phyloP scores from a whole-genome alignment of 2,797 vertebrate genomes.

The Leucoraja ocellata region DNA sequence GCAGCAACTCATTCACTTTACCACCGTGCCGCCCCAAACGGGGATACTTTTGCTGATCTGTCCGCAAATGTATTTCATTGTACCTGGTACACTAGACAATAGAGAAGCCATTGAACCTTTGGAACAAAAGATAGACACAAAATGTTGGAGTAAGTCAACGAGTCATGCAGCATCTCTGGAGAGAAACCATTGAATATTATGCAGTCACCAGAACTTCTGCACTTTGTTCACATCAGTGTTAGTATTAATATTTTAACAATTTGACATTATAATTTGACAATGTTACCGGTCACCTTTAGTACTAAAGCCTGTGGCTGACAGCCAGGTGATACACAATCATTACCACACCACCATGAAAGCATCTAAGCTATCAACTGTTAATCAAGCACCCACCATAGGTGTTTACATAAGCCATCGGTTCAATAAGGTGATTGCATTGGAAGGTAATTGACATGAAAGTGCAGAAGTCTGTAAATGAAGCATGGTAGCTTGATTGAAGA shows the following conservation, averaged over 20 bases:
- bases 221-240: background rate
- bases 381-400: background rate
- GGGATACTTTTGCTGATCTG: no score
- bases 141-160: no score
- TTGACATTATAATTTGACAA: background rate
- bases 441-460: background rate
- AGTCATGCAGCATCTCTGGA: no score
- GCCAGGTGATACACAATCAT: background rate
- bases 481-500: constrained; percentile 14
- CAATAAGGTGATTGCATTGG: background rate
- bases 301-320: background rate
- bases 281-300: background rate
- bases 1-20: no score
- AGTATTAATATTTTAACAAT: background rate
- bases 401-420: background rate
- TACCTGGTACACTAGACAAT: no score
- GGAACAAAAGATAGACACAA: no score
- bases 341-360: background rate
- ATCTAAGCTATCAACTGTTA: background rate
- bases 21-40: no score
- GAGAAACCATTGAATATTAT: background rate
- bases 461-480: background rate
- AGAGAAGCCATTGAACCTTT: no score
- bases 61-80: no score
- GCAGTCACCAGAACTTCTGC: background rate